These are phyloP conservation scores for Tachycineta bicolor DNA, from an alignment of 2,113 vertebrate genomes.

Conservation along the genomic window DNA sequence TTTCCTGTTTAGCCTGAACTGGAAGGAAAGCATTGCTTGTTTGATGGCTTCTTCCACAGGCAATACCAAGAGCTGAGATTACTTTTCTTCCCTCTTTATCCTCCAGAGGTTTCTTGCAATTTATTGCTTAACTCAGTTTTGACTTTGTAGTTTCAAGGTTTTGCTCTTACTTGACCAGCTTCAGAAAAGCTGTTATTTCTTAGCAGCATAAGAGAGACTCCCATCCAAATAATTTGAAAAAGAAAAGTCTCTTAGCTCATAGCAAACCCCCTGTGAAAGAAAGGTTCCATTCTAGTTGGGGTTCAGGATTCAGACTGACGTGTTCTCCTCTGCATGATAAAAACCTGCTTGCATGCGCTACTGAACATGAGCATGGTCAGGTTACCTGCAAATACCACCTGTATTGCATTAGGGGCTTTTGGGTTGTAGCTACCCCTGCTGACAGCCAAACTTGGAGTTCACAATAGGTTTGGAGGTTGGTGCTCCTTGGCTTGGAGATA, in stretches of 20 bases:
- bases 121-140: not conserved
- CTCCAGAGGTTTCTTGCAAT: not conserved
- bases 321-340: not conserved
- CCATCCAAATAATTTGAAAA: not conserved
- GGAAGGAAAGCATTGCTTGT: not conserved
- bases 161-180: not conserved
- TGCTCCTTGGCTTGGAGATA: not conserved
- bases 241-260: not conserved
- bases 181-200: not conserved
- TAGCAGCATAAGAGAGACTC: not conserved
- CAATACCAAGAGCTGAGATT: not conserved
- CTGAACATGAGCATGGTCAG: accelerated
- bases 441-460: not conserved
- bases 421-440: not conserved
- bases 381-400: not conserved
- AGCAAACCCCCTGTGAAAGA: not conserved
- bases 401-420: not conserved
- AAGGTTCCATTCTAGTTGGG: not conserved
- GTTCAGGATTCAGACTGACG: not conserved
- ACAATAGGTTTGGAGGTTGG: not conserved
- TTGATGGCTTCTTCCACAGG: not conserved
- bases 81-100: not conserved
- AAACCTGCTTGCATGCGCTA: not conserved
- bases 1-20: not conserved
- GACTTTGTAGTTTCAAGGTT: not conserved